Base-by-base conservation (phyloP, 2,113 vertebrate species). In the Lichenostomus cassidix region DNA sequence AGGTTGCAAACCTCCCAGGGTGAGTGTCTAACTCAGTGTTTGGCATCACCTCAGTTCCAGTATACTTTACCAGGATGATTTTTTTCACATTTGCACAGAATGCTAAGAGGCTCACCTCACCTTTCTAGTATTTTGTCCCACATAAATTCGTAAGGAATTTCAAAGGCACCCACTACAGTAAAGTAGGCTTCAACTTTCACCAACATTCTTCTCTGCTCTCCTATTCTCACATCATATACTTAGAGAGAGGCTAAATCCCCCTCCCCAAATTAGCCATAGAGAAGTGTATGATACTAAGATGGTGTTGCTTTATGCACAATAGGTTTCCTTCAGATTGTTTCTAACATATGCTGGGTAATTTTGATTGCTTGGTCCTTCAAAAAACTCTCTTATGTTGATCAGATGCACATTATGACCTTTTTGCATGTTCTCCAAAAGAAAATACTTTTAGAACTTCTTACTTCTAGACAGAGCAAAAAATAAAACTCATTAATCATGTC, bases 401-500 rank as follows among this genome's bases (percentile, higher is more conserved):
- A 94, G 24, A 55, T 73, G 53, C 55, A 80, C 16, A 79, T 67
- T 87, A 91, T 68, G 82, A 91, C 93, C 39, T 90, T 58, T 83
- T 49, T 63, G 55, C 33, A 58, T 75, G 31, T 89, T 92, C 49
- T 73, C 49, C 67, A 60, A 83, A 47, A 94, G 78, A 94, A 77
- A 96, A 69, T 79, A 16, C 86, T 94, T 97, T 89, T 35, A 94
- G 75, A 97, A 96, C 21, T 95, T 90, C 87, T 95, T 93, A 82
- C 49, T 96, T 97, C 75, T 63, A 93, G 70, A 88, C 53, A 95
- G 83, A 96, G 70, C 42, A 65, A 93, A 93, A 96, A 94, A 77
- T 92, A 94, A 96, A 97, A 76, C 50, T 92, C 95, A 96, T 97
- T 97, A 97, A 96, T 98, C 96, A 95, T 64, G 76, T 96, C 91